Conservation (phyloP, 2,888 invertebrate genomes). For the Lathronympha strigana region DNA sequence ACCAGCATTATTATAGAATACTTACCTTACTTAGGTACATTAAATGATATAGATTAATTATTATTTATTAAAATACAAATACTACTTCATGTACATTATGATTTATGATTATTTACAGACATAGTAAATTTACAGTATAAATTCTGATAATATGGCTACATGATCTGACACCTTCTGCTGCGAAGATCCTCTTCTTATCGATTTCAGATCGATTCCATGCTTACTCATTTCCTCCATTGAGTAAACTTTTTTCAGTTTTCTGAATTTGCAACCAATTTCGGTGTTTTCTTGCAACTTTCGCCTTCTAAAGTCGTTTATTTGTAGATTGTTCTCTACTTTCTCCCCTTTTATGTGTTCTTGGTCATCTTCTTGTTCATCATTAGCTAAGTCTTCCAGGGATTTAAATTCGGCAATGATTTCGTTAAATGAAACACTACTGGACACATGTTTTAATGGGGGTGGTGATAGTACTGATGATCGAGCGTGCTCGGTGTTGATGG, state of each 20-base stretch:
- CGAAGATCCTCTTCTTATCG: slow-evolving; percentile 46
- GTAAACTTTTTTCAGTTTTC: slow-evolving; percentile 62
- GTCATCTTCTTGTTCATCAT: slow-evolving; percentile 47
- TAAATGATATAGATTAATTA: too few species aligned
- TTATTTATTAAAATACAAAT: too few species aligned
- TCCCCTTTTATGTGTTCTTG: slow-evolving; percentile 39
- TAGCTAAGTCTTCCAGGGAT: slow-evolving; percentile 59
- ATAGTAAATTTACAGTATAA: slow-evolving; percentile 67
- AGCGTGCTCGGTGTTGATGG: slow-evolving; percentile 58
- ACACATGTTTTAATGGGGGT: slow-evolving; percentile 49
- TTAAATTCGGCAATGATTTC: slow-evolving; percentile 67
- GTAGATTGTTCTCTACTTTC: slow-evolving; percentile 49
- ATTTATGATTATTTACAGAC: too few species aligned
- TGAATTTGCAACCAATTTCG: slow-evolving; percentile 50
- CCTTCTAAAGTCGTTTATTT: slow-evolving; percentile 68
- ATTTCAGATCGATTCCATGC: slow-evolving; percentile 58
- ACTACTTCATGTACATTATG: neutral
- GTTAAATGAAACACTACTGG: slow-evolving; percentile 54
- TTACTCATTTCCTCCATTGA: slow-evolving; percentile 64
- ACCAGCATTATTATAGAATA: neutral
- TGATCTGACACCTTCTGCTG: slow-evolving; percentile 55
- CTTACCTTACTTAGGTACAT: too few species aligned
- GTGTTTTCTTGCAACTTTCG: slow-evolving; percentile 60
- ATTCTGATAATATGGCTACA: slow-evolving; percentile 68
- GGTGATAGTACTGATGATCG: slow-evolving; percentile 46